Conservation (phyloP, 2,113 vertebrate genomes). For the Eudyptes chrysolophus region DNA sequence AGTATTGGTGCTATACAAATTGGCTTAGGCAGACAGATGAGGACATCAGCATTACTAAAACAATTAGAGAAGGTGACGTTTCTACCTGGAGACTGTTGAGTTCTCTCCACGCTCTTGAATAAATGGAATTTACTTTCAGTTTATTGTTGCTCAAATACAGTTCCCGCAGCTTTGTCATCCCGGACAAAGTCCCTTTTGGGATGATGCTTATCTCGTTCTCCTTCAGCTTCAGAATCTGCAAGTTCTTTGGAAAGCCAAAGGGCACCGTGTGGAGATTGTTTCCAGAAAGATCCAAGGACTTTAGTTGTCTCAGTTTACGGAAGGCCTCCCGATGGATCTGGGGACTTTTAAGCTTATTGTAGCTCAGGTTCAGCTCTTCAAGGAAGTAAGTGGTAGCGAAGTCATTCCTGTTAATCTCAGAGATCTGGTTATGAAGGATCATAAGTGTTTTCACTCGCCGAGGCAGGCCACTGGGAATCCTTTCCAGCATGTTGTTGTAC, state of each 20-base stretch:
- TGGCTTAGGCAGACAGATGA: not conserved
- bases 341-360: constrained; percentile 89
- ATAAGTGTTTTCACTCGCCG: constrained; percentile 93
- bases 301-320: constrained; percentile 88
- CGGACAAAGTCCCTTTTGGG: constrained; percentile 82
- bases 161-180: constrained; percentile 89
- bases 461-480: constrained; percentile 89
- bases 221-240: constrained; percentile 88
- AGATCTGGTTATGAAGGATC: constrained; percentile 92
- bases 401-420: constrained; percentile 90
- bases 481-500: constrained; percentile 94
- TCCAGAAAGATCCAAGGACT: constrained; percentile 90
- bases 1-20: not conserved
- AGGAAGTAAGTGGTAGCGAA: constrained; percentile 88
- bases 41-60: not conserved
- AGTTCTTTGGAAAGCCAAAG: constrained; percentile 88
- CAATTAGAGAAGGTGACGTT: not conserved
- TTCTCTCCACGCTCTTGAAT: constrained; percentile 89
- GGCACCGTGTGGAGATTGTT: constrained; percentile 85
- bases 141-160: constrained; percentile 89
- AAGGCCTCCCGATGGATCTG: constrained; percentile 91
- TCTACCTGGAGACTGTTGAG: constrained; percentile 86
- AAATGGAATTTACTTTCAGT: constrained; percentile 86
- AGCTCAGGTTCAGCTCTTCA: constrained; percentile 95
- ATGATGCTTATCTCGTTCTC: constrained; percentile 86